Base-by-base conservation (phyloP, 92 coral and sea anemone species). In the Pocillopora grandis region DNA sequence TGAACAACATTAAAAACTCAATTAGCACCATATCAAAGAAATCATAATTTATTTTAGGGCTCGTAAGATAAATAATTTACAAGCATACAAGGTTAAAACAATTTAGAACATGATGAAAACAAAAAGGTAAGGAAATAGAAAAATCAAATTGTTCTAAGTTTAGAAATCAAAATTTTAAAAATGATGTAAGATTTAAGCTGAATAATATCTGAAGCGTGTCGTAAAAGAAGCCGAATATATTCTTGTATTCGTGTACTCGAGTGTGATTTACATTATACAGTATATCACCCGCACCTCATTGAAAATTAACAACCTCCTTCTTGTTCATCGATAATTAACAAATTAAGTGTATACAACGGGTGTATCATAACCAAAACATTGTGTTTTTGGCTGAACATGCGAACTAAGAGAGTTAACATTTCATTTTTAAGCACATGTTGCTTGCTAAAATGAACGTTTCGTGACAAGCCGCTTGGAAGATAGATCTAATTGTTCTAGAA, bases 401-500 rank as follows among this genome's bases (percentile, higher is more conserved):
- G 58, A 36, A 58, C 66, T 42, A 58, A 9, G 12, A 79, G 64
- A 18, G 0, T 80, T 58, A 3, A 42, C 17, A 59, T 71, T 13
- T 12, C 18, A 20, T 37, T 77, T 62, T 18, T 17, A 9, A 35
- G 52, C 19, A 12, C 62, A 7, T 12, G 14, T 10, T 16, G 16
- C 18, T 8, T 18, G 33, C 27, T 11, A 66, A 31, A 19, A 65
- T 21, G 1, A 9, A 23, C 70, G 17, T 57, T 67, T 70, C 69
- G 85, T 81, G 78, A 81, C 67, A 3, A 59, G 72, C 27, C 72
- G 36, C 14, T 15, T 1, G 76, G 63, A 66, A 17, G 62, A n/a
- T 27, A 73, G 63, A 48, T 64, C 72, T 82, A 72, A 82, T 83
- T 83, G 73, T 62, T 49, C 73, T 48, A 27, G 78, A 83, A 63